Base-by-base conservation (phyloP, 2,113 vertebrate genomes). In the Hypomesus transpacificus region DNA sequence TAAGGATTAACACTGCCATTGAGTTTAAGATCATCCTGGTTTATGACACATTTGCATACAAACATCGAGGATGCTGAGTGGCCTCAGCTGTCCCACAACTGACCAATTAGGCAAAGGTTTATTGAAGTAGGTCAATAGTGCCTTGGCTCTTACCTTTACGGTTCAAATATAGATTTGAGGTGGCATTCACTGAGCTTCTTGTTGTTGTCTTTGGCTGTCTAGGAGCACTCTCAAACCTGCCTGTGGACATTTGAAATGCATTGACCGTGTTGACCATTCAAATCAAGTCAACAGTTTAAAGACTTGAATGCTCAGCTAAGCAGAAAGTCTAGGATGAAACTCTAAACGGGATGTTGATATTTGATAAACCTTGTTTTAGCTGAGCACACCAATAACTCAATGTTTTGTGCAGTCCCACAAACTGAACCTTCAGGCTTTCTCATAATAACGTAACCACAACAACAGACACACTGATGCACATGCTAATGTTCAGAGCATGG, bases 321-420 rank as follows among this genome's bases (percentile, higher is more conserved):
- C 54, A 51, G 21, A 31, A 85, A 77, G 80, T 74, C 80, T 68
- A 50, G 46, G 34, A 34, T 11, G 58, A 46, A 46, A 9, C 39
- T 46, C 60, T 63, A 16, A 18, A 28, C 60, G 18, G 61, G 18
- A 17, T 63, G 61, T 8, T 63, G 53, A 18, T 16, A n/a, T 66
- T 73, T 76, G 81, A 87, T 83, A 78, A 87, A 81, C 86, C 76
- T 74, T 11, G 11, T 73, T 80, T 87, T 75, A 79, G 76, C 78
- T 34, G 58, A 75, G 68, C 75, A 76, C 78, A 80, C 17, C 69
- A 67, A 78, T 64, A 13, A 46, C 20, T 9, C 68, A 61, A 64
- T 75, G 75, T 67, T 80, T 80, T 57, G 24, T 26, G 13, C n/a
- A 16, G n/a, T 53, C 22, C 9, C 28, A 28, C 60, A 62, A 5